Evolutionary conservation across 2,888 invertebrate species (phyloP).

Genomic region (Parascotia fuliginaria): DNA sequence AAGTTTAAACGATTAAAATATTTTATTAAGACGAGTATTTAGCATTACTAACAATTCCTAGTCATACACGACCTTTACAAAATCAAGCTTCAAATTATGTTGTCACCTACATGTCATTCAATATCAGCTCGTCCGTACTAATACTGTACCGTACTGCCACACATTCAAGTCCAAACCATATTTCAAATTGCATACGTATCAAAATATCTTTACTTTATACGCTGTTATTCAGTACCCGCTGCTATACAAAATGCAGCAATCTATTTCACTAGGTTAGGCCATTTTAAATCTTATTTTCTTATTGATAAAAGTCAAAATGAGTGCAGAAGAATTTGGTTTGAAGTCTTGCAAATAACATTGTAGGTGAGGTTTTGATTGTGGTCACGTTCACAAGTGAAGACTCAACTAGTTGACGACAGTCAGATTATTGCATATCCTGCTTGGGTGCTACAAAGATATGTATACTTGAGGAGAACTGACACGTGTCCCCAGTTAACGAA

Average conservation of each 20-base stretch:
- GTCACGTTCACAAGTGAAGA: background rate
- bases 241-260: no score
- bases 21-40: no score
- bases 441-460: background rate
- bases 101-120: constrained; percentile 8
- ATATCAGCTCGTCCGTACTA: constrained; percentile 3
- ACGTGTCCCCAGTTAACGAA: no score
- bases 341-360: background rate
- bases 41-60: no score
- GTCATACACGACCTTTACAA: no score
- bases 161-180: background rate
- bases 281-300: constrained; percentile 1
- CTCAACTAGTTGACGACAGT: background rate
- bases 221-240: no score
- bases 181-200: no score
- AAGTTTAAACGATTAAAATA: no score
- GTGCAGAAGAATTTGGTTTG: no score
- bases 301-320: background rate
- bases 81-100: constrained; percentile 5
- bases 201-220: no score
- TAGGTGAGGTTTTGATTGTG: background rate
- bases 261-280: no score
- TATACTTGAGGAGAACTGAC: background rate
- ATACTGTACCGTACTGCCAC: background rate
- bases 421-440: constrained; percentile 3